Evolutionary conservation across 2,888 invertebrate genomes (phyloP).

Genomic region (Noctuana brunneofusca): DNA sequence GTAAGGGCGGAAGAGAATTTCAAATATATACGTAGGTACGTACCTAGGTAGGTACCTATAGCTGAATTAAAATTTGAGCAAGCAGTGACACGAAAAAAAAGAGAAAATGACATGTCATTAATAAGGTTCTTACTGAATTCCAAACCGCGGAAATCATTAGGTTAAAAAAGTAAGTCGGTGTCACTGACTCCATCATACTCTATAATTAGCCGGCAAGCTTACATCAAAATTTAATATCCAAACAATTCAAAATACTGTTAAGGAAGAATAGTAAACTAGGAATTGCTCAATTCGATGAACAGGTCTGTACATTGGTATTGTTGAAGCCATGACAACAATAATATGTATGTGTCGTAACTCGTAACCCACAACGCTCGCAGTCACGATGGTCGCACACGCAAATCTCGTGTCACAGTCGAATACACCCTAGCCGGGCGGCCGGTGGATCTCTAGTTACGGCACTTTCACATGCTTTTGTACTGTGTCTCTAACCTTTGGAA

Average conservation of each 20-base stretch:
- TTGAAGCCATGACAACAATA: conserved; percentile 38
- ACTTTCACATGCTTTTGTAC: conserved; percentile 29
- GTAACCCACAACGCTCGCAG: conserved; percentile 60
- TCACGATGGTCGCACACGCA: conserved; percentile 62
- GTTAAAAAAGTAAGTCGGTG: no score
- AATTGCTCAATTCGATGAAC: conserved; percentile 28
- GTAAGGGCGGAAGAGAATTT: no score
- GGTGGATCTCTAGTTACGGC: conserved; percentile 27
- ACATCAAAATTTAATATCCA: no score
- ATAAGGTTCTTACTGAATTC: no score
- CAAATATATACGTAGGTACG: no score
- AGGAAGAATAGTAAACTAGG: conserved; percentile 1
- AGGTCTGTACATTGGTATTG: conserved; percentile 22
- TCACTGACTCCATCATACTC: no score
- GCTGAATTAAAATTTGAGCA: no score
- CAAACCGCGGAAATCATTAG: no score
- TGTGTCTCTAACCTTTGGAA: conserved; percentile 10
- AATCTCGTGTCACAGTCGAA: conserved; percentile 62
- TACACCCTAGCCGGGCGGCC: conserved; percentile 41
- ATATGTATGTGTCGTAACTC: conserved; percentile 45
- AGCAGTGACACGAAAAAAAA: no score
- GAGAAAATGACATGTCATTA: no score
- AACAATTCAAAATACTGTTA: neutral
- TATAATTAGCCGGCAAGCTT: no score
- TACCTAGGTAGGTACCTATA: no score